Percentiles rank a stretch among this genome's conserved stretches.
phyloP scores from a whole-genome alignment of 2,113 vertebrate species.

The Labeo rohita region DNA sequence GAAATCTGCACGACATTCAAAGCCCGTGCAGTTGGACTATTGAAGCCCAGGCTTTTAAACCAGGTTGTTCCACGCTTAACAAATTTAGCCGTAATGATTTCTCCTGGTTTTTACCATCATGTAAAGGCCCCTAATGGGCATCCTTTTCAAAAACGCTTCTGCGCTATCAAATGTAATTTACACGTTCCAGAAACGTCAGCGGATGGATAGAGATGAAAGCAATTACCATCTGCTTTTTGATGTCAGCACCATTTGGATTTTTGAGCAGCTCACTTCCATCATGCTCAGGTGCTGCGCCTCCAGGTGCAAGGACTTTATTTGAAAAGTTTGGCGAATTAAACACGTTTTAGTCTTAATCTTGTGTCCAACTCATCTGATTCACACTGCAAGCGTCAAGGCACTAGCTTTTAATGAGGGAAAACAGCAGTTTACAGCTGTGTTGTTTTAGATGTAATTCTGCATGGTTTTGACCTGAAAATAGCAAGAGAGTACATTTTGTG shows the following conservation, averaged over 20 bases:
- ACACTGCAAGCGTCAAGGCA: not conserved
- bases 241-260: conserved; percentile 41
- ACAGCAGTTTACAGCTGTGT: not conserved
- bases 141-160: conserved; percentile 46
- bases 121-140: conserved; percentile 43
- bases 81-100: conserved; percentile 35
- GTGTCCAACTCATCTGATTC: not conserved
- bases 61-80: conserved; percentile 18
- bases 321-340: not conserved
- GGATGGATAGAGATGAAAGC: conserved; percentile 43
- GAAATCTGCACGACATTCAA: not conserved
- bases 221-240: conserved; percentile 37
- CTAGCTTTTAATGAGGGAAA: not conserved
- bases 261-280: conserved; percentile 8
- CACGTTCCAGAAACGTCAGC: conserved; percentile 45
- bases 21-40: not conserved
- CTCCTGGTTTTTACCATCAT: conserved; percentile 27
- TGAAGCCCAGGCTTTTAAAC: conserved; percentile 16
- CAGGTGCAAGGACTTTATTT: conserved; percentile 20
- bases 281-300: conserved; percentile 3
- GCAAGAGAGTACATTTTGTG: no score
- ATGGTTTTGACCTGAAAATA: no score
- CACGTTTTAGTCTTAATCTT: not conserved
- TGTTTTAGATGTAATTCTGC: no score
- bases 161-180: conserved; percentile 48